Base-by-base conservation (phyloP, 1,140 invertebrate genomes). In the Stegodyphus dumicola region DNA sequence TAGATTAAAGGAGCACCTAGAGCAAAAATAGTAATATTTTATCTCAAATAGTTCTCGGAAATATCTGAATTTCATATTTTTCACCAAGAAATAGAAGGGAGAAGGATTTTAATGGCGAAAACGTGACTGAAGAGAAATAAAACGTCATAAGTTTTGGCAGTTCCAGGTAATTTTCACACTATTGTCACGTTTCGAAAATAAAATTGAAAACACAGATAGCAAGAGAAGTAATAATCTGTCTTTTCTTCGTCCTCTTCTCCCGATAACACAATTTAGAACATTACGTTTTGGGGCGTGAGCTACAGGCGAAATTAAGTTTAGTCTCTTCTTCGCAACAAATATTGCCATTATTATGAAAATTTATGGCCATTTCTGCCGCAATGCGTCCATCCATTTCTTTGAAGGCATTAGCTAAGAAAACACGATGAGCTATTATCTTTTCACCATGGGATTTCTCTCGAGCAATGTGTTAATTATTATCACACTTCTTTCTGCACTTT, bases 191-290 rank as follows among this genome's bases (percentile, higher is more conserved):
- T 71, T 51, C 18, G 7, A 71, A 80, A 71, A 80, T 80, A 80
- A 80, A 71, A 73, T 73, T 80, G 69, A 80, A 80, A 80, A 33
- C 48, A 71, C 67, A 80, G 71, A 80, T 80, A 80, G 53, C 11
- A 71, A 33, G 17, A 65, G 49, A 60, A 15, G 49, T 78, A 51
- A 67, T 78, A 69, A 69, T 69, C 51, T n/a, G 67, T 69, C 66
- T 71, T 80, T 18, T 80, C 49, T 60, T 56, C 65, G 60, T 71
- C 78, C 18, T 77, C 64, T 18, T 80, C 7, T 18, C 53, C 18
- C 33, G 53, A 64, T 71, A 80, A 80, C 66, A 15, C 53, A 71
- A 80, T 80, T 80, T 60, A 67, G 17, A 64, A 60, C 78, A 71
- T 71, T 80, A 71, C 69, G 53, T 71, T 66, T 80, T 33, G 15